Evolutionary conservation across 2,888 invertebrate species (phyloP), one percentile per base, ranked within the genome.

Genomic region (Phengaris arion): DNA sequence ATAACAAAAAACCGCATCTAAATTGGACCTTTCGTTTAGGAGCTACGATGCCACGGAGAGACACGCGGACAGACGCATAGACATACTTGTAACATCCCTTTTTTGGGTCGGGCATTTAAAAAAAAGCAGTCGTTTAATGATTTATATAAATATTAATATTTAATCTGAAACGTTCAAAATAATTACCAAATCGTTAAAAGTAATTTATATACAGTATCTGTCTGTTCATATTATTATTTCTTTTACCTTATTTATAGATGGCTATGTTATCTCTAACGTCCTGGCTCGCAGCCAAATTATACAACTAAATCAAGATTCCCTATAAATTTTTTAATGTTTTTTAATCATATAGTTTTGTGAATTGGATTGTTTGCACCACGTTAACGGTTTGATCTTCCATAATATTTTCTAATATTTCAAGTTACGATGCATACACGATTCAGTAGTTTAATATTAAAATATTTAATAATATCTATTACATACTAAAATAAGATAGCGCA

Each of bases 171-270:
- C 35, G 35, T 35, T 35, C 35, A 64, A 12, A 64, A 45, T 35
- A 64, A 64, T 64, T 64, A 12, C 64, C 64, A 12, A 13, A 64
- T 64, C 35, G 64, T 64, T 35, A 64, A 35, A 35, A 64, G 48
- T 69, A n/a, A 68, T 69, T 48, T 69, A 48, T 69, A 7, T 46
- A n/a, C 46, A 13, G 68, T 68, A 46, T 68, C n/a, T 48, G n/a
- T 69, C 69, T 15, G 46, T n/a, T 69, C 69, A n/a, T 48, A 69
- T 22, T 64, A 64, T 64, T 45, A 64, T 64, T 64, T 64, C 45
- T 69, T 69, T 69, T 46, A 48, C 69, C 69, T 46, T 69, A 48
- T 69, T 69, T 69, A 69, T 69, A 69, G 48, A 46, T 48, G 5
- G 48, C n/a, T 48, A 48, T 46, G 69, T 69, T 48, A 69, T 48